Evolutionary conservation across 2,888 invertebrate species (phyloP).

Genomic region (Kryphioiulus occultus): DNA sequence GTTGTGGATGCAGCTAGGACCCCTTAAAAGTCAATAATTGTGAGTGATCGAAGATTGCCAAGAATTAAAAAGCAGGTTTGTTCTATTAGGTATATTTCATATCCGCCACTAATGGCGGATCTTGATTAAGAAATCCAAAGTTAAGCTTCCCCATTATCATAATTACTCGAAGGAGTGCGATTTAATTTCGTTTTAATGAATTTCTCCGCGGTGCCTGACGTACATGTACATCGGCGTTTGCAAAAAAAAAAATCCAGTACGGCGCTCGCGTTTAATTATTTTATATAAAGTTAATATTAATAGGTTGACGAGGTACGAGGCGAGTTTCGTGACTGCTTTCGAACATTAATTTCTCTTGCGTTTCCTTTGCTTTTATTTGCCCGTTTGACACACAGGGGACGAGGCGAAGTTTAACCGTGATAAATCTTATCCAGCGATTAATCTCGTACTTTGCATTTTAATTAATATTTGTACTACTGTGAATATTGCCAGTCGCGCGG

Average conservation of each 20-base stretch:
- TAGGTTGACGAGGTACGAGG: conserved; percentile 32
- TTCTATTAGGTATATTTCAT: neutral
- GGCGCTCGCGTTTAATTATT: conserved; percentile 24
- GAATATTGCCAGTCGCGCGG: neutral
- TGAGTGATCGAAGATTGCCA: neutral
- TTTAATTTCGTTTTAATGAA: conserved; percentile 31
- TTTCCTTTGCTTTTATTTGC: neutral
- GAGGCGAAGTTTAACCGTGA: conserved; percentile 16
- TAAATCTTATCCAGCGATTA: conserved; percentile 32
- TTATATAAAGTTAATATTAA: conserved; percentile 27
- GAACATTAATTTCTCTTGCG: neutral
- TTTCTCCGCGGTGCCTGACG: neutral
- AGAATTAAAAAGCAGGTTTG: neutral
- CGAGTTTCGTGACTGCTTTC: neutral
- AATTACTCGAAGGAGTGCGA: conserved; percentile 32
- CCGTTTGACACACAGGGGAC: conserved; percentile 10
- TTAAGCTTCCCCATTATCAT: conserved; percentile 32
- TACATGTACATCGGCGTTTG: neutral
- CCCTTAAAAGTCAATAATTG: too few relatives aligned
- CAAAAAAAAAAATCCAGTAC: neutral
- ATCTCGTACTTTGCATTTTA: conserved; percentile 39
- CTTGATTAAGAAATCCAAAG: conserved; percentile 32
- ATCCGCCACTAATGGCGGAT: neutral
- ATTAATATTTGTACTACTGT: conserved; percentile 34
- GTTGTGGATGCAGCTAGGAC: too few relatives aligned